Evolutionary conservation across 2,113 vertebrate genomes (phyloP), one percentile per base, ranked within the genome.

Genomic region (Gambusia affinis): DNA sequence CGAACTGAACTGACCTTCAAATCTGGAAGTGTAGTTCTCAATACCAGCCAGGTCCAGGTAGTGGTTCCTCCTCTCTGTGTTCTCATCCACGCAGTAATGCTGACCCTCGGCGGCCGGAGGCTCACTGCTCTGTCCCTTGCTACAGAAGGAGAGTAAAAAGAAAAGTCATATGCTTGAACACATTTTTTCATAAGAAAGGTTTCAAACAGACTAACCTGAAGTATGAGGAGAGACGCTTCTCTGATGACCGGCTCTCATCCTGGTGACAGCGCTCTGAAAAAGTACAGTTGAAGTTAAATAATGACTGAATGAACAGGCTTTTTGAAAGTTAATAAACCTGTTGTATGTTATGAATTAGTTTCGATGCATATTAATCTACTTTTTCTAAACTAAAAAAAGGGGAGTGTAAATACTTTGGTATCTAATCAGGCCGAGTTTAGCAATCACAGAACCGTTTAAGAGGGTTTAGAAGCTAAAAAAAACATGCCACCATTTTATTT

Each of bases 1-100:
- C 22, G 1, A 57, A 57, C 8, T 30, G 47, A 10, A 65, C 15
- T 73, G 82, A 74, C 95, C 94, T 72, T 96, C 94, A 64, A 96
- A 96, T 85, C 92, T 95, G 24, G 95, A 96, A 2, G 92, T 95
- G 86, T 96, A 96, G 91, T 96, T 97, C 82, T 96, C 95, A 1
- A 95, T 96, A 5, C 95, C 95, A 0, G 96, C 95, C 60, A 96
- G 91, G 88, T 96, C 95, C 86, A 96, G 91, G 84, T 96, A 97
- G 90, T 96, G 96, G 92, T 96, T 96, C 82, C 96, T 94, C 75
- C 95, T 92, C 88, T 96, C 95, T 0, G 95, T 96, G 88, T 96
- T 97, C 85, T 96, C 95, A 8, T 96, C 96, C 81, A 96, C 94
- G 61, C 95, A 94, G 92, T 95, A 96, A 69, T 94, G 93, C 2